Percentiles rank a stretch among this genome's conserved stretches.
phyloP scores from a whole-genome alignment of 2,113 vertebrate genomes.

The Psittacula cyanocephala region DNA sequence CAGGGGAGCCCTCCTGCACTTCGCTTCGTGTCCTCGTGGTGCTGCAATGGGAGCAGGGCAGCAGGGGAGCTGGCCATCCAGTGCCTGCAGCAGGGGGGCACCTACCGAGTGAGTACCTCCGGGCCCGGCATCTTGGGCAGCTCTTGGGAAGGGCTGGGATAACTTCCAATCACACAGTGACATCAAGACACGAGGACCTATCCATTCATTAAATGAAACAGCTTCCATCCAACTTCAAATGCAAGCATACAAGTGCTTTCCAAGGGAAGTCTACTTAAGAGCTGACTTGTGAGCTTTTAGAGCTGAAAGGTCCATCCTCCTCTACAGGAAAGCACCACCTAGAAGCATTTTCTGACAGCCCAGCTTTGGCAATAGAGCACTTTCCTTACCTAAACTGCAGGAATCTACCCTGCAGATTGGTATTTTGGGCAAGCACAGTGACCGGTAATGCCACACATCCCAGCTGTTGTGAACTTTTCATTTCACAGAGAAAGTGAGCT shows the following conservation, averaged over 20 bases:
- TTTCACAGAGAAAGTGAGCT: background rate
- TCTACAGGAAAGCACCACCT: background rate
- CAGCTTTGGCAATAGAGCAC: background rate
- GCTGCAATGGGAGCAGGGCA: conserved; percentile 76
- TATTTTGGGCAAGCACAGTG: too few relatives aligned
- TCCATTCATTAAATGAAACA: background rate
- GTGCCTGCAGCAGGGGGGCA: conserved; percentile 70
- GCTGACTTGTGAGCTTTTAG: background rate
- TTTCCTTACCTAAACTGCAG: background rate
- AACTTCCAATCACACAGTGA: background rate
- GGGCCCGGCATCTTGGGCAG: background rate
- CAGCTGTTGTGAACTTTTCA: background rate
- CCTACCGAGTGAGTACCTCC: conserved; percentile 75
- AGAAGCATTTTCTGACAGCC: background rate
- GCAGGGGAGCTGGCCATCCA: conserved; percentile 77
- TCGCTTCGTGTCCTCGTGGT: conserved; percentile 77
- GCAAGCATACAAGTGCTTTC: background rate
- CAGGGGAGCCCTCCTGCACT: conserved; percentile 77
- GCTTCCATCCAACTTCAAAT: background rate
- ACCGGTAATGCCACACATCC: too few relatives aligned
- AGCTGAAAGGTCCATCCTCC: background rate
- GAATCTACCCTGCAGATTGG: background rate
- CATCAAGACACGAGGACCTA: background rate
- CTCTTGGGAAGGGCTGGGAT: too few relatives aligned
- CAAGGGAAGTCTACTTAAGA: background rate